Conservation (phyloP, 2,888 invertebrate species). For the Oligia latruncula region DNA sequence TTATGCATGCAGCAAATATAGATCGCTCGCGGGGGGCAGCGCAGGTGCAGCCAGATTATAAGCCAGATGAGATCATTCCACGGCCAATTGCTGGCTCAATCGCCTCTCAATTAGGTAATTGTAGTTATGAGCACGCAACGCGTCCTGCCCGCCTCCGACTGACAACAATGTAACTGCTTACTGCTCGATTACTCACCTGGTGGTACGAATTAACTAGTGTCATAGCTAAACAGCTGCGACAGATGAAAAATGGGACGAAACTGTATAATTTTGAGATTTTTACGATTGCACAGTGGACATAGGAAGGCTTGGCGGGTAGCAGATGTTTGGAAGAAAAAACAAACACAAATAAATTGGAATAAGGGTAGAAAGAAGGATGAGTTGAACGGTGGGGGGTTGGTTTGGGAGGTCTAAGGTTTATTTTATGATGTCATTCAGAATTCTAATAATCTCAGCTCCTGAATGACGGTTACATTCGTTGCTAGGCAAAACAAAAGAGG, state of each 20-base stretch:
- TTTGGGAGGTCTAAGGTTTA: neutral
- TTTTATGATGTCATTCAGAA: neutral
- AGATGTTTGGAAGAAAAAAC: neutral
- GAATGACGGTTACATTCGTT: neutral
- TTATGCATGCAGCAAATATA: neutral
- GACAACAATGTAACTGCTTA: constrained; percentile 59
- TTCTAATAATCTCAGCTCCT: neutral
- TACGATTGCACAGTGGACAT: neutral
- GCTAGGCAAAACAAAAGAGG: neutral
- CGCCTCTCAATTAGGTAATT: constrained; percentile 80
- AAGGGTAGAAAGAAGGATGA: neutral
- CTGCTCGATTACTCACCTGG: constrained; percentile 68
- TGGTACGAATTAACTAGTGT: constrained; percentile 61
- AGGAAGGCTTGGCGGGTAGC: neutral
- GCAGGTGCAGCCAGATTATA: constrained; percentile 73
- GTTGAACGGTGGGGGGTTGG: neutral
- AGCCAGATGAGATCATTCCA: constrained; percentile 80
- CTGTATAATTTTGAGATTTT: neutral
- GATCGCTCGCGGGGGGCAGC: constrained; percentile 32
- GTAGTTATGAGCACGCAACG: constrained; percentile 69
- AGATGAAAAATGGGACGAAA: constrained; percentile 20
- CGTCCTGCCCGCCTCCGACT: constrained; percentile 69
- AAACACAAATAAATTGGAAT: neutral
- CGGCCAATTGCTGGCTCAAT: constrained; percentile 77
- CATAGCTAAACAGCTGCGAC: constrained; percentile 1